Evolutionary conservation across 2,113 vertebrate genomes (phyloP), one percentile per base, ranked within the genome.

Genomic region (Microcebus jonahi): DNA sequence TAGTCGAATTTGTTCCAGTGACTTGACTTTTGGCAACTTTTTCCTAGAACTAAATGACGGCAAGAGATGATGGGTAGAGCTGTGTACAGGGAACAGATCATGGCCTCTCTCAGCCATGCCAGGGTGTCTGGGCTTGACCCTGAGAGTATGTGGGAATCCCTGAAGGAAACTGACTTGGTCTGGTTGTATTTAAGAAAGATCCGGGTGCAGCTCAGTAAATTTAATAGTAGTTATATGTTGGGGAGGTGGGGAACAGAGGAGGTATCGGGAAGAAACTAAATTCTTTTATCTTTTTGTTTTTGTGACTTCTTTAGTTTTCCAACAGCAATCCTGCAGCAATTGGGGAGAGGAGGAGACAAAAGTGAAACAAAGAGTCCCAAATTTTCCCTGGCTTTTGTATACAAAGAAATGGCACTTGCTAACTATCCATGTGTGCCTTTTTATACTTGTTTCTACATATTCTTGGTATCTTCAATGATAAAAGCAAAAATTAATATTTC

Each of bases 141-240:
- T 70, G 29, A 93, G 67, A 67, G 29, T 45, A 57, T 29, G 25
- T 73, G 53, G 29, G 18, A 92, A 36, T 71, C 36, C 39, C 36
- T 31, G 25, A 71, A 82, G 67, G 50, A 96, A 59, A 77, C 3
- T 39, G n/a, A 63, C n/a, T 67, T 73, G 14, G 34, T 81, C 59
- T 50, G 20, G 39, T 42, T 95, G 59, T 39, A 23, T 76, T 76
- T 96, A 79, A 87, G 67, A 95, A 77, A 90, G 65, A 29, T 53
- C 88, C 90, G 23, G n/a, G 21, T 79, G 8, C 48, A 48, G 36
- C 13, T 25, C 12, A 6, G 68, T 84, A 75, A 48, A 15, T n/a
- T 39, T 73, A 45, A n/a, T 14, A 53, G 75, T 48, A 9, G 48
- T 31, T 88, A 36, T n/a, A 48, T 9, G 9, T 7, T 2, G 9